Evolutionary conservation across 1,140 invertebrate species (phyloP).

Genomic region (Prorops nasuta): DNA sequence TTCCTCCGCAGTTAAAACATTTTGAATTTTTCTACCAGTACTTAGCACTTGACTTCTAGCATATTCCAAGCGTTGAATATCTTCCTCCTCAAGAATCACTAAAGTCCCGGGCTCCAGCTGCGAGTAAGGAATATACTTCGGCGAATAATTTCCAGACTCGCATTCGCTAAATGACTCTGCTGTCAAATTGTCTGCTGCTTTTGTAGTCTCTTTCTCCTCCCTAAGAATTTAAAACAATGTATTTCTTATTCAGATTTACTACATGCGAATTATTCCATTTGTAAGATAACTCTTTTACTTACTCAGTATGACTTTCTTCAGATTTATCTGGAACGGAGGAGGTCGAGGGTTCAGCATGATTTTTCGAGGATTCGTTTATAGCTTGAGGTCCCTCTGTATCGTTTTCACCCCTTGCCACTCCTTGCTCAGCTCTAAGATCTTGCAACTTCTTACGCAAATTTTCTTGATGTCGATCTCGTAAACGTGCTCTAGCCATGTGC

Average conservation of each 20-base stretch:
- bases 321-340: constrained; percentile 30
- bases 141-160: constrained; percentile 80
- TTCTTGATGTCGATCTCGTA: constrained; percentile 89
- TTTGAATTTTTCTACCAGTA: constrained; percentile 60
- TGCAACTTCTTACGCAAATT: constrained; percentile 87
- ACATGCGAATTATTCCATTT: neutral
- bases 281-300: constrained; percentile 20
- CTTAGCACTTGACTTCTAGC: constrained; percentile 65
- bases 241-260: neutral
- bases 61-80: constrained; percentile 73
- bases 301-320: constrained; percentile 42
- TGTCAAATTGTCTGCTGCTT: constrained; percentile 55
- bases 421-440: constrained; percentile 86
- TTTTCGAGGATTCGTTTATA: constrained; percentile 21
- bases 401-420: constrained; percentile 57
- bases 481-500: constrained; percentile 88
- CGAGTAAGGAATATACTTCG: constrained; percentile 65
- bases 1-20: constrained; percentile 60
- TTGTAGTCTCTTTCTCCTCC: constrained; percentile 45
- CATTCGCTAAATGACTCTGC: constrained; percentile 72
- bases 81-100: constrained; percentile 77
- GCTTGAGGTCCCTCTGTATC: constrained; percentile 33
- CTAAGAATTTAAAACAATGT: constrained; percentile 23
- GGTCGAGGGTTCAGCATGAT: constrained; percentile 27
- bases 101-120: constrained; percentile 83